Percentiles rank a stretch among this genome's conserved stretches.
Evolutionary conservation across 2,888 invertebrate species (phyloP).

Genomic region (Abrostola triplasia): DNA sequence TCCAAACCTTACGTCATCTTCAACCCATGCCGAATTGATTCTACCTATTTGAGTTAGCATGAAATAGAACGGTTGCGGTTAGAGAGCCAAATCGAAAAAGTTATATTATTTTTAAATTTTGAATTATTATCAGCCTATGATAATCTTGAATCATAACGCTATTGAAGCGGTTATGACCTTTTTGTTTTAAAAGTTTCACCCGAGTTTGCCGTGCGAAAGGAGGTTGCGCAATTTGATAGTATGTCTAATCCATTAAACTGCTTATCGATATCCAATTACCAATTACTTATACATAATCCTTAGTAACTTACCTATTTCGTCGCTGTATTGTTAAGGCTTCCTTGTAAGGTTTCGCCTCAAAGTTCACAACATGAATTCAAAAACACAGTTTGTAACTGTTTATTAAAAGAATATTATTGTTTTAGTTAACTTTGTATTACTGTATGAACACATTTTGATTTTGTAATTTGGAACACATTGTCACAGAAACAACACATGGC

Average conservation of each 20-base stretch:
- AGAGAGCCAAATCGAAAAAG: constrained; percentile 17
- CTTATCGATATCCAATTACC: constrained; percentile 70
- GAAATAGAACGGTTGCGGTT: constrained; percentile 52
- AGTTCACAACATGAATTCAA: constrained; percentile 61
- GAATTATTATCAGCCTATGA: not conserved
- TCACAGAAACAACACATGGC: constrained; percentile 41
- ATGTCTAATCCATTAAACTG: constrained; percentile 46
- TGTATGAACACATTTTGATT: constrained; percentile 22
- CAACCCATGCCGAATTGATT: constrained; percentile 75
- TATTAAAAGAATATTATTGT: constrained; percentile 35
- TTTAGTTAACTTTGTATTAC: constrained; percentile 28
- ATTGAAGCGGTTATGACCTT: not conserved
- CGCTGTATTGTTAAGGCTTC: constrained; percentile 65
- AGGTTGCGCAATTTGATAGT: constrained; percentile 47
- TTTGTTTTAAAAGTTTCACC: constrained; percentile 4
- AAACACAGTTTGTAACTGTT: constrained; percentile 52
- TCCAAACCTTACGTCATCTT: constrained; percentile 72
- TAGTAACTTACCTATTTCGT: constrained; percentile 72
- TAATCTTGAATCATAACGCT: not conserved
- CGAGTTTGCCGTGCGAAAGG: constrained; percentile 7
- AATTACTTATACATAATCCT: constrained; percentile 44
- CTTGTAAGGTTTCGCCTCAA: constrained; percentile 67
- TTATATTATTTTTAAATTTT: constrained; percentile 4
- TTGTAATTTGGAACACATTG: constrained; percentile 48
- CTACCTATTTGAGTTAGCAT: constrained; percentile 59